phyloP scores from a whole-genome alignment of 2,888 invertebrate species.

The Odontothrips loti region DNA sequence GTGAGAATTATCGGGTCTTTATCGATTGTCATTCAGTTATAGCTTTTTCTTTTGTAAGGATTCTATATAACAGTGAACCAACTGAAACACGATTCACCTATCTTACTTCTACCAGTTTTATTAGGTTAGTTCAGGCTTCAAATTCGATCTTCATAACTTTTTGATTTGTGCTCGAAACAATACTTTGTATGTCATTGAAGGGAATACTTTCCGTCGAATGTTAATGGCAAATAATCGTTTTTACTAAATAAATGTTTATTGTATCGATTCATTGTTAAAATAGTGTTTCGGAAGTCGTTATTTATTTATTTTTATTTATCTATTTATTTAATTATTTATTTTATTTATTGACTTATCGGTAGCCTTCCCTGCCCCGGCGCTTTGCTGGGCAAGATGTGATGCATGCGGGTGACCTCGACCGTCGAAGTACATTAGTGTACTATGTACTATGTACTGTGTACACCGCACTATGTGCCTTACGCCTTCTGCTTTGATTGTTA shows the following conservation, averaged over 20 bases:
- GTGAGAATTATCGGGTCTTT: constrained; percentile 4
- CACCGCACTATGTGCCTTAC: constrained; percentile 15
- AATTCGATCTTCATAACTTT: constrained; percentile 21
- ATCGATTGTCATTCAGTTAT: constrained; percentile 20
- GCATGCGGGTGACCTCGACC: neutral
- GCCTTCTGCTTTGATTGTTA: constrained; percentile 29
- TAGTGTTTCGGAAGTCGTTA: constrained; percentile 16
- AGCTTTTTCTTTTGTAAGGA: constrained; percentile 20
- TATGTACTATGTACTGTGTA: constrained; percentile 6
- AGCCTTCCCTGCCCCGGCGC: constrained; percentile 13
- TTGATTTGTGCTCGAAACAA: constrained; percentile 26
- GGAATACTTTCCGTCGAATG: constrained; percentile 38
- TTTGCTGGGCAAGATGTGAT: constrained; percentile 4
- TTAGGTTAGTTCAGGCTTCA: constrained; percentile 24
- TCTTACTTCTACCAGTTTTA: constrained; percentile 26
- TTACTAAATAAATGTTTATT: constrained; percentile 40
- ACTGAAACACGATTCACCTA: constrained; percentile 23
- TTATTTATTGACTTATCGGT: constrained; percentile 15
- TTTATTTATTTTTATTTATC: constrained; percentile 19
- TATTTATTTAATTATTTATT: constrained; percentile 8
- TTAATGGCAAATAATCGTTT: constrained; percentile 39
- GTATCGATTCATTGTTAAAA: constrained; percentile 39
- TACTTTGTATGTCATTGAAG: constrained; percentile 36
- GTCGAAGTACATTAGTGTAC: neutral
- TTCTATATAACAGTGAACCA: constrained; percentile 25